Conservation (phyloP, 2,113 vertebrate genomes). For the Sapayoa aenigma region DNA sequence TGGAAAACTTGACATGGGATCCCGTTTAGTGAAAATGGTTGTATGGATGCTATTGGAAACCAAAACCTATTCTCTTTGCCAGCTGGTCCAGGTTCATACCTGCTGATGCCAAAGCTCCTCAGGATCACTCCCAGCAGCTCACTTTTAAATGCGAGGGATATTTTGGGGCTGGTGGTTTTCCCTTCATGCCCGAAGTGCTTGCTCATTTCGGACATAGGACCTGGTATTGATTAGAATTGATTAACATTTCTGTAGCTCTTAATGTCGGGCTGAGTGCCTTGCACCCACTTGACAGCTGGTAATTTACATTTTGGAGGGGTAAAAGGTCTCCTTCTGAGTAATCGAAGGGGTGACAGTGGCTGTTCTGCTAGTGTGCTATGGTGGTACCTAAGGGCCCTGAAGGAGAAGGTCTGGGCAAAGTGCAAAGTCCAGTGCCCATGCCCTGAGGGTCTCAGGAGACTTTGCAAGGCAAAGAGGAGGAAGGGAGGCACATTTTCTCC, state of each 20-base stretch:
- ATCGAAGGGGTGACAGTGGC: fast-evolving
- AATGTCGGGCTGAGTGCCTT: neutral
- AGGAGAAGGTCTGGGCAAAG: neutral
- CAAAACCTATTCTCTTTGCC: neutral
- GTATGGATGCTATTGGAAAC: neutral
- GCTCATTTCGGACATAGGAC: neutral
- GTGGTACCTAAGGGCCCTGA: neutral
- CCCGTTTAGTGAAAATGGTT: neutral
- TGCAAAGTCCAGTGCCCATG: neutral
- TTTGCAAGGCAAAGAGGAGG: neutral
- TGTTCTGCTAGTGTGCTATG: neutral
- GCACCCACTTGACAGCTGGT: neutral
- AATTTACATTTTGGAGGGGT: neutral
- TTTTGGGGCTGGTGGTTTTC: neutral
- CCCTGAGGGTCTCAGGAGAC: neutral
- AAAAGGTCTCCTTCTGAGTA: neutral
- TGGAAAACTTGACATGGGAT: neutral
- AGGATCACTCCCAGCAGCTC: neutral
- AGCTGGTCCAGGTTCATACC: neutral
- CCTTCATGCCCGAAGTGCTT: neutral
- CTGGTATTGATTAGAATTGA: neutral
- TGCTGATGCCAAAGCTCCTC: neutral
- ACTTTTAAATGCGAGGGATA: neutral
- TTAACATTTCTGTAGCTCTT: neutral
- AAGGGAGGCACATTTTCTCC: neutral